These are phyloP conservation scores for Proterorhinus semilunaris DNA, from an alignment of 2,113 vertebrate genomes.

Conservation along the genomic window DNA sequence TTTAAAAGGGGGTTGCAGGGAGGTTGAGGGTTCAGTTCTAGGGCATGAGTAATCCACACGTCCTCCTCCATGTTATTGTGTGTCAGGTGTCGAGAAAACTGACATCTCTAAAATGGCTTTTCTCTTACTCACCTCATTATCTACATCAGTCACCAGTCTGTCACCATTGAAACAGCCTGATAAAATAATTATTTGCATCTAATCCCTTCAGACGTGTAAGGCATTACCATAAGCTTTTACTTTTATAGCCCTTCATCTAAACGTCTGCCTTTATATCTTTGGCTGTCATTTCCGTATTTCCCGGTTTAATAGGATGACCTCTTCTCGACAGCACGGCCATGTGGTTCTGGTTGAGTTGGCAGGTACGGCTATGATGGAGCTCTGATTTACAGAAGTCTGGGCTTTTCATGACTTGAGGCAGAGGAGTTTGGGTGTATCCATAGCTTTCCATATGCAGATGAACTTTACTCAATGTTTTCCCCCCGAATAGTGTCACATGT, in stretches of 20 bases:
- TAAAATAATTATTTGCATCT: background rate
- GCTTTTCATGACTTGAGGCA: constrained; percentile 32
- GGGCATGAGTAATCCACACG: background rate
- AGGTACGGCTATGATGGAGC: constrained; percentile 28
- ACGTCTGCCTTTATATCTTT: constrained; percentile 19
- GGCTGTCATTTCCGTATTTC: constrained; percentile 32
- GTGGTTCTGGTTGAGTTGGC: constrained; percentile 52
- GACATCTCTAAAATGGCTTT: too few relatives aligned
- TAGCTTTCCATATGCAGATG: constrained; percentile 4
- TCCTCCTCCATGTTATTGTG: too few relatives aligned
- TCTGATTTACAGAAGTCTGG: constrained; percentile 41
- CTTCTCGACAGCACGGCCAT: constrained; percentile 28
- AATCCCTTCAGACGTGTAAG: constrained; percentile 3
- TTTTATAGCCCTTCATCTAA: constrained; percentile 20
- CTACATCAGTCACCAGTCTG: constrained; percentile 1
- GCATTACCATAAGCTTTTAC: constrained; percentile 13
- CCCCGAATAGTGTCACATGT: constrained; percentile 3
- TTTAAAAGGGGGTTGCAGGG: background rate
- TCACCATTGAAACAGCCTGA: background rate
- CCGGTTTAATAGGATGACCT: constrained; percentile 16
- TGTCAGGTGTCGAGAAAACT: too few relatives aligned
- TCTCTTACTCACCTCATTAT: too few relatives aligned
- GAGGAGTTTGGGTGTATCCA: constrained; percentile 16
- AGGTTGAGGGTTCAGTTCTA: background rate
- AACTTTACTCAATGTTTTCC: background rate